Evolutionary conservation across 1,140 invertebrate genomes (phyloP), one percentile per base, ranked within the genome.

Genomic region (Penaeus japonicus): DNA sequence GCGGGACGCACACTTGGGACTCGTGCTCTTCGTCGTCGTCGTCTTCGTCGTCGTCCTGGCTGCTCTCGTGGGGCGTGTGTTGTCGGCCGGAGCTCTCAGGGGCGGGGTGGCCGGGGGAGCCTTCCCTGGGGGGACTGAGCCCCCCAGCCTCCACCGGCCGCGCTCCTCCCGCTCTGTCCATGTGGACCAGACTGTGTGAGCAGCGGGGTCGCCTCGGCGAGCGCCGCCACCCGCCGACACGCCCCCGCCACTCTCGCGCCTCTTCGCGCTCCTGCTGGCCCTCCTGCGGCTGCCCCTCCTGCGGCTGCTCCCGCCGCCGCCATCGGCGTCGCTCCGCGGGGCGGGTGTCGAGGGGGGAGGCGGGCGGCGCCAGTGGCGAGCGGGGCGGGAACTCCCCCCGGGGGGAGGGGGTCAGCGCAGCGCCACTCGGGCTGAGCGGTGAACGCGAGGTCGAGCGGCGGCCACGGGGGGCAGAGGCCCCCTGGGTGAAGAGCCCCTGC

Each of bases 161-260:
- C 59, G 65, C 86, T 83, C 57, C 79, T 88, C 86, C 86, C 62
- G 79, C 86, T 75, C 65, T 39, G 35, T 88, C 85, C 79, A 87
- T 87, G 57, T 54, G 78, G 57, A 81, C 85, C 79, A 81, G 78
- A 87, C 85, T 87, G 85, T 87, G 85, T 81, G 85, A 73, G 85
- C 78, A 77, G 85, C 85, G 62, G 59, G 86, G 70, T 81, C 65
- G 85, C 85, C 62, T 35, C 86, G 55, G 39, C 86, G 77, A 88
- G 62, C 86, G 57, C 62, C 86, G 57, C 77, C 27, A 65, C 86
- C 80, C 79, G 62, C 79, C 57, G 59, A 79, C 86, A 88, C 86
- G 80, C 86, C 86, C 86, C 86, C 86, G 59, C 84, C 84, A 82
- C 79, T 24, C 86, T 35, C 78, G 78, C 79, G 70, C 79, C 85